Base-by-base conservation (phyloP, 2,888 invertebrate genomes). In the Neoitamus cyanurus region DNA sequence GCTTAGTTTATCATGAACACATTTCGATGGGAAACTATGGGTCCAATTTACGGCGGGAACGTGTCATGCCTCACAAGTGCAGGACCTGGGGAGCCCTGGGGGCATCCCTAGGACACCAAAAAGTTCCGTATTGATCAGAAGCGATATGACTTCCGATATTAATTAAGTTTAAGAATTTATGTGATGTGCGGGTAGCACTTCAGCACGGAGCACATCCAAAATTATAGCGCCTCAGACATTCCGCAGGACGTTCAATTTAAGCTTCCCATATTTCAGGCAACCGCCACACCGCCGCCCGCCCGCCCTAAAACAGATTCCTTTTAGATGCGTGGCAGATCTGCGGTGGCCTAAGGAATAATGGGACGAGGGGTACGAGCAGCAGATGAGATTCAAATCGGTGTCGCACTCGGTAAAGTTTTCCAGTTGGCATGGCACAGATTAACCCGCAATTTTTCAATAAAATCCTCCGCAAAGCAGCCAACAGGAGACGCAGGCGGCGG, bases 361-460 rank as follows among this genome's bases (percentile, higher is more conserved):
- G n/a, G 7, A 28, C 31, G 31, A n/a, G 25, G 28, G 13, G 34
- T 30, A 25, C 9, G 11, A 37, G 7, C 4, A 15, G 9, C 30
- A 78, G 78, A 78, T 48, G 58, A 48, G 31, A 48, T 78, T 78
- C 31, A 78, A 78, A 78, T 78, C 30, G 58, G 46, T 78, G 78
- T 58, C 78, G 48, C 58, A 48, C 46, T 58, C 58, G 48, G 30
- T 20, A 78, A 78, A 42, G 15, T 78, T 77, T 78, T 78, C 78
- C 78, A 58, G 48, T 78, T 78, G 58, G 58, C 34, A 78, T 46
- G 7, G 28, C 15, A 28, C 46, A 30, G 78, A 48, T 48, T 78
- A 48, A 78, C 46, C 58, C 78, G 58, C 78, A 78, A 78, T 48
- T 78, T 78, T 78, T 78, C 78, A 78, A 78, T 78, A 78, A 78